Conservation (phyloP, 2,797 vertebrate genomes). For the Megalops cyprinoides region DNA sequence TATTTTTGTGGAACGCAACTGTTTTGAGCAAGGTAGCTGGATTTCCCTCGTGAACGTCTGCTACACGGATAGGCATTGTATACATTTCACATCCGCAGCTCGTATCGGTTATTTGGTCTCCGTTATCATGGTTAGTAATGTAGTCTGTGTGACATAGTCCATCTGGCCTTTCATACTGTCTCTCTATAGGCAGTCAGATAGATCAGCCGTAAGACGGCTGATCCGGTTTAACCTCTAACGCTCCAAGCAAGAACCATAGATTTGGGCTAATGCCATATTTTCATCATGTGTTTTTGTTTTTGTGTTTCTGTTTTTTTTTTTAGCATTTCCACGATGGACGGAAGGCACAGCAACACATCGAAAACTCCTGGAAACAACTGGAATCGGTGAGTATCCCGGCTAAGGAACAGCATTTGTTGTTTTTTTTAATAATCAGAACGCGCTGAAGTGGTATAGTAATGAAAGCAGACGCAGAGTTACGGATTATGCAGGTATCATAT, state of each 20-base stretch:
- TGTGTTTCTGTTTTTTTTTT: slow-evolving; percentile 35
- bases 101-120: neutral
- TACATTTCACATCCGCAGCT: too few species aligned
- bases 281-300: neutral
- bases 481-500: neutral
- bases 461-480: neutral
- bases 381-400: slow-evolving; percentile 83
- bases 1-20: neutral
- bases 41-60: too few species aligned
- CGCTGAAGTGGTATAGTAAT: neutral
- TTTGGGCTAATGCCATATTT: neutral
- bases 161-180: neutral
- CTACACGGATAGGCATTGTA: too few species aligned
- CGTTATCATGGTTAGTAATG: neutral
- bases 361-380: slow-evolving; percentile 95
- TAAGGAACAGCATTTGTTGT: too few species aligned
- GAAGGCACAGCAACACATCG: slow-evolving; percentile 94
- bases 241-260: slow-evolving; percentile 4
- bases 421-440: too few species aligned
- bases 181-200: neutral
- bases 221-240: neutral
- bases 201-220: neutral
- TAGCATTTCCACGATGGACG: slow-evolving; percentile 95
- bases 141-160: neutral
- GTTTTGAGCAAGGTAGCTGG: too few species aligned